phyloP scores from a whole-genome alignment of 2,797 vertebrate species.

The Lophotriccus pileatus region DNA sequence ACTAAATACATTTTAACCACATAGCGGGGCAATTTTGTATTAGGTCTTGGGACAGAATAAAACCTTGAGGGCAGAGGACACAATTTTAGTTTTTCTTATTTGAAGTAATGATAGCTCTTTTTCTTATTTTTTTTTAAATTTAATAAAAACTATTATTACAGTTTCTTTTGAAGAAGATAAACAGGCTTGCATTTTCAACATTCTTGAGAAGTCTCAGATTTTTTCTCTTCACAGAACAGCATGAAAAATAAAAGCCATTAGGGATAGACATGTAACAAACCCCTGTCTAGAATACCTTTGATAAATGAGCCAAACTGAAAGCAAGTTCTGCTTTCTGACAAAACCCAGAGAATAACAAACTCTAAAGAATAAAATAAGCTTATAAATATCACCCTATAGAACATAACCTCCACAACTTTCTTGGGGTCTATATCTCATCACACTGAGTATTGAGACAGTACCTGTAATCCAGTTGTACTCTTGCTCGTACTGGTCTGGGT shows the following conservation, averaged over 20 bases:
- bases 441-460: too few species aligned
- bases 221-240: not conserved
- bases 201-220: not conserved
- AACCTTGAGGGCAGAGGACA: not conserved
- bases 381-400: not conserved
- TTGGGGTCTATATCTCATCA: not conserved
- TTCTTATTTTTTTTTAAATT: too few species aligned
- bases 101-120: not conserved
- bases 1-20: not conserved
- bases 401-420: not conserved
- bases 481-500: rapidly evolving
- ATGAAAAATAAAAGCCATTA: not conserved
- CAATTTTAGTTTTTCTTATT: not conserved
- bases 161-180: not conserved
- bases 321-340: not conserved
- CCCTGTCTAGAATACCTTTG: not conserved
- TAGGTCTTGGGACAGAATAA: not conserved
- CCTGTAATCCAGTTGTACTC: too few species aligned
- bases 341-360: not conserved
- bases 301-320: not conserved
- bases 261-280: not conserved
- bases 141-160: not conserved
- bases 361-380: not conserved
- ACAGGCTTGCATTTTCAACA: not conserved
- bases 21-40: not conserved